Conservation (phyloP, 2,797 vertebrate species). For the Spea hammondii region DNA sequence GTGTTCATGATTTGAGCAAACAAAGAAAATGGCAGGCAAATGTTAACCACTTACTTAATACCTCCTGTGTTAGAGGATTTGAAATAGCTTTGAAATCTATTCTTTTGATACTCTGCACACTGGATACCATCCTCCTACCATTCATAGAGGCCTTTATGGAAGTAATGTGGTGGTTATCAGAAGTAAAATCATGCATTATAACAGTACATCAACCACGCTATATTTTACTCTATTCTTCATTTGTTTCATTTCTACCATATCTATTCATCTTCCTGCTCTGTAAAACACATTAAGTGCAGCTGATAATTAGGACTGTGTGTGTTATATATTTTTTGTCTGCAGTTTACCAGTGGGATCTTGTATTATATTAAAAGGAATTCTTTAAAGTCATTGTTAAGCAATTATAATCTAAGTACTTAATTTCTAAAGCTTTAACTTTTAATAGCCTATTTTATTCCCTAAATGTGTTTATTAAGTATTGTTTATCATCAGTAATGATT, state of each 20-base stretch:
- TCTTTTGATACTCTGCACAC: conserved; percentile 10
- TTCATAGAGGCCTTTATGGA: neutral
- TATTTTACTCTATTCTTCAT: conserved; percentile 26
- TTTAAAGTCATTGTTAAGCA: conserved; percentile 60
- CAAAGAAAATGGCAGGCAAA: conserved; percentile 46
- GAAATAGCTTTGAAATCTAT: conserved; percentile 21
- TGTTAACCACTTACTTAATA: conserved; percentile 51
- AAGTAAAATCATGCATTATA: neutral
- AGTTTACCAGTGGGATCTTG: conserved; percentile 47
- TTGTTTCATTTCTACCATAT: conserved; percentile 53
- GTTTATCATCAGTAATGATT: conserved; percentile 47
- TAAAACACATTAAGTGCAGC: conserved; percentile 55
- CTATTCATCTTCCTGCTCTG: conserved; percentile 55
- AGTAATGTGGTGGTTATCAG: neutral
- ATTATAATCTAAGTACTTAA: conserved; percentile 55
- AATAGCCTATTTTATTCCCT: conserved; percentile 45
- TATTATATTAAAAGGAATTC: conserved; percentile 52
- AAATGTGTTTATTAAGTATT: conserved; percentile 53
- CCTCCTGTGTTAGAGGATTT: conserved; percentile 44
- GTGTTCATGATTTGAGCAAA: conserved; percentile 39
- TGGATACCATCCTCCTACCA: neutral
- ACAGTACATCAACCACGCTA: conserved; percentile 1
- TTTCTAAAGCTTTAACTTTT: conserved; percentile 47
- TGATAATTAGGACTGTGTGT: conserved; percentile 56
- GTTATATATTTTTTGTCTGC: conserved; percentile 54